A percentile compares a stretch with the other conserved stretches of the same genome.
phyloP scores from a whole-genome alignment of 2,888 invertebrate genomes.

The Drosophila merina region DNA sequence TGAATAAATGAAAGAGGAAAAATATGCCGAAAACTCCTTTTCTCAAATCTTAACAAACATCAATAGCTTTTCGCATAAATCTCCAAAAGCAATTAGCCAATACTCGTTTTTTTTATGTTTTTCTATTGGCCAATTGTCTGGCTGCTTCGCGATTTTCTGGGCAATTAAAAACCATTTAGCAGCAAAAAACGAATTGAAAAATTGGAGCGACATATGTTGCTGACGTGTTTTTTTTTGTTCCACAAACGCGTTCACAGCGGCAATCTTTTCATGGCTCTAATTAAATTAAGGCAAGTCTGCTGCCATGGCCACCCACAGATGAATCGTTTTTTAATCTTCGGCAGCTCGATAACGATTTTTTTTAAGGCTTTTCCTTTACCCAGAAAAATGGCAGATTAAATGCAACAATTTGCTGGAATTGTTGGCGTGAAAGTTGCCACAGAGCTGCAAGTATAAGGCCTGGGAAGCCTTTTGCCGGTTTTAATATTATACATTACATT shows the following conservation, averaged over 20 bases:
- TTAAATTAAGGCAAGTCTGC: slow-evolving; percentile 37
- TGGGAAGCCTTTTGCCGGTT: slow-evolving; percentile 23
- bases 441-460: slow-evolving; percentile 14
- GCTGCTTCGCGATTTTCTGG: slow-evolving; percentile 29
- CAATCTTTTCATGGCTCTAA: slow-evolving; percentile 40
- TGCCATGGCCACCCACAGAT: slow-evolving; percentile 23
- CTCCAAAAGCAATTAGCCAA: slow-evolving; percentile 35
- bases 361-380: not conserved
- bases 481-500: slow-evolving; percentile 69
- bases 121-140: slow-evolving; percentile 33
- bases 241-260: slow-evolving; percentile 45
- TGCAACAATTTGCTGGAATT: slow-evolving; percentile 52
- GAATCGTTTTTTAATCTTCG: slow-evolving; percentile 16
- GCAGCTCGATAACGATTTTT: not conserved
- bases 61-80: no score
- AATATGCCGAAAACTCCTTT: not conserved
- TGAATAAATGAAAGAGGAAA: slow-evolving; percentile 17
- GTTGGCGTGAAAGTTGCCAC: slow-evolving; percentile 63
- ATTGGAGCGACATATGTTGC: slow-evolving; percentile 48
- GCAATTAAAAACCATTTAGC: slow-evolving; percentile 62
- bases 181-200: slow-evolving; percentile 24
- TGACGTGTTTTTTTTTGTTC: slow-evolving; percentile 60
- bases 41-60: no score
- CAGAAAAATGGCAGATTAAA: slow-evolving; percentile 15
- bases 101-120: slow-evolving; percentile 12